Percentiles rank a stretch among this genome's conserved stretches.
phyloP scores from a whole-genome alignment of 2,113 vertebrate genomes.

The Hypanus sabinus region DNA sequence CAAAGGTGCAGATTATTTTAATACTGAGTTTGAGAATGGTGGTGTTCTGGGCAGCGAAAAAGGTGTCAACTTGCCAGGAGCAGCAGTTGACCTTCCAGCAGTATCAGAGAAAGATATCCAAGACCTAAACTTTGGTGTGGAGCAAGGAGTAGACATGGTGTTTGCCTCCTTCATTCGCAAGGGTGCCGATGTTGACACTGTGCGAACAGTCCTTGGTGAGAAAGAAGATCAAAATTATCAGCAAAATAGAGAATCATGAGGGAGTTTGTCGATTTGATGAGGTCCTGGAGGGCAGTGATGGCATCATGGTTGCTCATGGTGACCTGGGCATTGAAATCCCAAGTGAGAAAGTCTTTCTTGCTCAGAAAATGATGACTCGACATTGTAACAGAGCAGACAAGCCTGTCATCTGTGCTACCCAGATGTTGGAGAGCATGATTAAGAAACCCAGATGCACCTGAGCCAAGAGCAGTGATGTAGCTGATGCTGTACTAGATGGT shows the following conservation, averaged over 20 bases:
- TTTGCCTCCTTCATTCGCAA: constrained; percentile 98
- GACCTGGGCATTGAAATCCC: constrained; percentile 96
- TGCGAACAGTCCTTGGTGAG: constrained; percentile 82
- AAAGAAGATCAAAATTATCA: constrained; percentile 96
- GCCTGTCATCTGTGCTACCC: constrained; percentile 89
- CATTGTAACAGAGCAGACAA: constrained; percentile 89
- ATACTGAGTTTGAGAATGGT: constrained; percentile 80
- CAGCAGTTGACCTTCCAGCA: constrained; percentile 83
- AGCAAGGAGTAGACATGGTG: constrained; percentile 93
- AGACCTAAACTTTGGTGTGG: constrained; percentile 86
- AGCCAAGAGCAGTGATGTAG: constrained; percentile 88
- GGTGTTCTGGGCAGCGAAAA: constrained; percentile 92
- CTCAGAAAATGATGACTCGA: constrained; percentile 98
- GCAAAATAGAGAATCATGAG: constrained; percentile 97
- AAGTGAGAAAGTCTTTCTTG: constrained; percentile 91
- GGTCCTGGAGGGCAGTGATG: constrained; percentile 92
- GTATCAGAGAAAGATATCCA: constrained; percentile 87
- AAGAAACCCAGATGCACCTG: constrained; percentile 93
- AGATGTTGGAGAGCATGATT: constrained; percentile 99
- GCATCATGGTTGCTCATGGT: constrained; percentile 96
- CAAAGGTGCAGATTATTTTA: constrained; percentile 67
- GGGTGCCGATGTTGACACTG: constrained; percentile 80
- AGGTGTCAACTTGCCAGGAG: constrained; percentile 87
- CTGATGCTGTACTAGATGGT: constrained; percentile 89
- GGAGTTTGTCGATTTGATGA: constrained; percentile 94